phyloP scores from a whole-genome alignment of 1,140 invertebrate species.

The Tetramorium parvispinum region DNA sequence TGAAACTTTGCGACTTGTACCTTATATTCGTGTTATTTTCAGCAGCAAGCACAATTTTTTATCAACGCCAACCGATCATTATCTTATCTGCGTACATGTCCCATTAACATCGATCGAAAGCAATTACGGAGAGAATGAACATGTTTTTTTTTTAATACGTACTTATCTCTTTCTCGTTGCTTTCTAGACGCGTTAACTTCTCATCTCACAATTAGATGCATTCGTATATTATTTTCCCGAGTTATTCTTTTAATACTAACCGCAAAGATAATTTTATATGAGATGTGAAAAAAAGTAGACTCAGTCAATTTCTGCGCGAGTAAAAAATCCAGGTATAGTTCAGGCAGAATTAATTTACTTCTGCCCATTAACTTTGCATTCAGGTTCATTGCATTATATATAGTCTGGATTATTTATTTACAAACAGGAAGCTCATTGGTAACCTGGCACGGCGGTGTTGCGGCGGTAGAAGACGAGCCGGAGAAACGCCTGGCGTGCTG shows the following conservation, averaged over 20 bases:
- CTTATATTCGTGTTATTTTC: slow-evolving; percentile 40
- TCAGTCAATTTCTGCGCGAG: not conserved
- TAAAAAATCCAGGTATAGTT: slow-evolving; percentile 33
- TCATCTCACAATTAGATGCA: not conserved
- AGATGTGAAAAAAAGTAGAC: not conserved
- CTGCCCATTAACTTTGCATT: slow-evolving; percentile 29
- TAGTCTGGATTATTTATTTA: slow-evolving; percentile 53
- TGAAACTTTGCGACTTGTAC: slow-evolving; percentile 46
- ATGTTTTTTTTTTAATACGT: not conserved
- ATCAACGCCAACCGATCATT: slow-evolving; percentile 14
- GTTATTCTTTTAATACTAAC: not conserved
- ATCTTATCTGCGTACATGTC: slow-evolving; percentile 4
- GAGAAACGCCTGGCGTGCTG: slow-evolving; percentile 64
- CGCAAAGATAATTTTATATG: not conserved
- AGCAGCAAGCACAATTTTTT: slow-evolving; percentile 48
- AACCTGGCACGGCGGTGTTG: slow-evolving; percentile 34
- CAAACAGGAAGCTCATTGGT: slow-evolving; percentile 43
- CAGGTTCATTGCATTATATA: slow-evolving; percentile 34
- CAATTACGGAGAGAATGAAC: not conserved
- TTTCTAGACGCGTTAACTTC: not conserved
- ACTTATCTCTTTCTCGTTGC: not conserved
- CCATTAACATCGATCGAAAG: not conserved
- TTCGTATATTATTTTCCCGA: not conserved
- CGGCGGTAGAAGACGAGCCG: slow-evolving; percentile 51
- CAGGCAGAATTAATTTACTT: slow-evolving; percentile 32